A percentile compares a stretch with the other conserved stretches of the same genome.
phyloP scores from a whole-genome alignment of 2,797 vertebrate species.

The Allobates femoralis region DNA sequence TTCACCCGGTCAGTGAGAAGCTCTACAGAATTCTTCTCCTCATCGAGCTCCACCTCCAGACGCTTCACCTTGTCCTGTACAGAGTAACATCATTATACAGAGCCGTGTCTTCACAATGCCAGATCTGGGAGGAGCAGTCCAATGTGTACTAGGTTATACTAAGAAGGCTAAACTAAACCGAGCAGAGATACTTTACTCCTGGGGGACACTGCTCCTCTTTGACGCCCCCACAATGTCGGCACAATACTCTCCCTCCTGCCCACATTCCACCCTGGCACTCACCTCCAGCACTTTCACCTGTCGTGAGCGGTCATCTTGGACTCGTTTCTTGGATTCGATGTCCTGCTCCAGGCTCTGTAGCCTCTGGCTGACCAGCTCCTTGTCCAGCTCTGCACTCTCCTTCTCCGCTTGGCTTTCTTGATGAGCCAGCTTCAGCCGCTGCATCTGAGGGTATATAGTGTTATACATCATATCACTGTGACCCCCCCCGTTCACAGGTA shows the following conservation, averaged over 20 bases:
- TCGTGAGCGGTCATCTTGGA: constrained; percentile 81
- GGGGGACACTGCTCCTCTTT: too few species aligned
- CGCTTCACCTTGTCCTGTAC: constrained; percentile 87
- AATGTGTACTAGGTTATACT: too few species aligned
- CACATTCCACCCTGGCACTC: constrained; percentile 43
- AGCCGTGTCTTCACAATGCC: too few species aligned
- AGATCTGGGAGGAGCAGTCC: too few species aligned
- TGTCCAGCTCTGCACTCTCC: constrained; percentile 85
- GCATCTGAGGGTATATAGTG: constrained; percentile 74
- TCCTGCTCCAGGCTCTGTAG: constrained; percentile 87
- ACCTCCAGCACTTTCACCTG: constrained; percentile 89
- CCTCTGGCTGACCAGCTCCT: constrained; percentile 86
- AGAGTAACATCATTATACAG: background rate
- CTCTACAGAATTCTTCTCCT: constrained; percentile 86
- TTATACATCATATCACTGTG: background rate
- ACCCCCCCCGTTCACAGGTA: background rate
- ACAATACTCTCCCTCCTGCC: too few species aligned
- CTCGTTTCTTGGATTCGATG: constrained; percentile 78
- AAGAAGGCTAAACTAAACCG: too few species aligned
- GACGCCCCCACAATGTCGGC: too few species aligned
- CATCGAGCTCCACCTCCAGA: constrained; percentile 89
- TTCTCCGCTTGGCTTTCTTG: constrained; percentile 82
- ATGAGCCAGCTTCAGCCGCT: constrained; percentile 85
- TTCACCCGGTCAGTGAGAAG: constrained; percentile 86
- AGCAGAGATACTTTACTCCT: too few species aligned